Evolutionary conservation across 1,140 invertebrate genomes (phyloP), one percentile per base, ranked within the genome.

Genomic region (Drosophila ficusphila): DNA sequence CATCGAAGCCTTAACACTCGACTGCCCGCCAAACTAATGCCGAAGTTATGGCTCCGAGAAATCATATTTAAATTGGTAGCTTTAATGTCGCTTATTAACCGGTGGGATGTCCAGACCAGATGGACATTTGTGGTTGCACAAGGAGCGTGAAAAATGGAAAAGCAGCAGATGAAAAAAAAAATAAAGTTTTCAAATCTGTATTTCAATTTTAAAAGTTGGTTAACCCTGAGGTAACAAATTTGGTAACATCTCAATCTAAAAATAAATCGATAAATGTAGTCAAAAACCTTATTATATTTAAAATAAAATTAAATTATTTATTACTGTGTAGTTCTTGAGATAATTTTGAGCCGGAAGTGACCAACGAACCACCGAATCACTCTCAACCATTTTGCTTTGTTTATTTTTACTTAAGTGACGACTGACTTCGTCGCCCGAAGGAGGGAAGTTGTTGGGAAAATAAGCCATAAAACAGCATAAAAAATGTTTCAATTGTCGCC

Each of bases 401-500:
- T 79, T 85, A 79, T 72, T 85, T 83, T 72, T 42, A 76, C 71
- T 85, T 76, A 76, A 79, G 71, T 73, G 81, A 64, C 65, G 71
- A 79, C 58, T 75, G 62, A 38, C 68, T 47, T 33, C 12, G 48
- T 31, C 51, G 54, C 34, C 48, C 27, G 25, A 39, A 19, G 12
- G 4, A n/a, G 7, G 36, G 29, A 48, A 61, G 38, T 48, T 54
- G 60, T 34, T 23, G 60, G 36, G 54, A 52, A 83, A 86, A 86
- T 79, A 85, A 86, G 72, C 79, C 76, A 85, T 86, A 76, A 86
- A 85, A 85, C 72, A 70, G 81, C 81, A 81, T 86, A 86, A 76
- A 73, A 81, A 79, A 86, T 86, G 81, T 76, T 79, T 86, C 81
- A 81, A 86, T 85, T 86, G 81, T 85, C 76, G 58, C 58, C 70